These are phyloP conservation scores for Tryphoninae sp. DNA, from an alignment of 2,888 invertebrate genomes.

Conservation along the genomic window DNA sequence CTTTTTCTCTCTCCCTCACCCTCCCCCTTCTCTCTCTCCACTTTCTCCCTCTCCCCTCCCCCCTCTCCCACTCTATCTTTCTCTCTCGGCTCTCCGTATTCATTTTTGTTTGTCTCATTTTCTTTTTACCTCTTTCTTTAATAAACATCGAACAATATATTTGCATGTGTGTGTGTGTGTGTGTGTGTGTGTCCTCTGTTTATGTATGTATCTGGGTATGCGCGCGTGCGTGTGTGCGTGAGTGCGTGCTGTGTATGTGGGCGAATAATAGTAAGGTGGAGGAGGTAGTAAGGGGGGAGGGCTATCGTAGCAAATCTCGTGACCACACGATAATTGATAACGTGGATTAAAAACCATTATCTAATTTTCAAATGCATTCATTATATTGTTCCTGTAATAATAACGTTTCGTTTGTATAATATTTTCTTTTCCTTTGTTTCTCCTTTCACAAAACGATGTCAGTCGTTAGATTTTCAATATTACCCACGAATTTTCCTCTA, in stretches of 20 bases:
- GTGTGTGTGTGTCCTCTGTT: background rate
- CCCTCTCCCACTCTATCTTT: background rate
- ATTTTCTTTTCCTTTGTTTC: conserved; percentile 33
- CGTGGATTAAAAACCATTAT: conserved; percentile 57
- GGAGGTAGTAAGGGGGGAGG: background rate
- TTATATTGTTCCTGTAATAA: conserved; percentile 65
- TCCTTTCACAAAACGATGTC: conserved; percentile 62
- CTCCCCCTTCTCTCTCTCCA: too few species aligned
- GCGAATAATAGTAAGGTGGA: conserved; percentile 31
- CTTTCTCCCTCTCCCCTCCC: too few species aligned
- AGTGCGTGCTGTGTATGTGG: conserved; percentile 8
- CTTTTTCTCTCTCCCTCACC: too few species aligned
- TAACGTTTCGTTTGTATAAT: conserved; percentile 49
- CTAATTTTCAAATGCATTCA: conserved; percentile 65
- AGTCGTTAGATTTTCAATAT: conserved; percentile 59
- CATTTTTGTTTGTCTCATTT: conserved; percentile 30
- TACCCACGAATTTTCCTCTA: conserved; percentile 17
- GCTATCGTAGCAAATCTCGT: conserved; percentile 31
- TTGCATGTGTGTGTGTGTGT: background rate
- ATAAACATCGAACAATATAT: conserved; percentile 43
- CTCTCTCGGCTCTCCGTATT: background rate
- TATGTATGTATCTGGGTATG: background rate
- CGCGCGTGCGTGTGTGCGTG: background rate
- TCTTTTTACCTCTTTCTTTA: conserved; percentile 37
- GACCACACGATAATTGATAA: conserved; percentile 53